Evolutionary conservation across 1,140 invertebrate genomes (phyloP), one percentile per base, ranked within the genome.

Genomic region (Antheraea pernyi): DNA sequence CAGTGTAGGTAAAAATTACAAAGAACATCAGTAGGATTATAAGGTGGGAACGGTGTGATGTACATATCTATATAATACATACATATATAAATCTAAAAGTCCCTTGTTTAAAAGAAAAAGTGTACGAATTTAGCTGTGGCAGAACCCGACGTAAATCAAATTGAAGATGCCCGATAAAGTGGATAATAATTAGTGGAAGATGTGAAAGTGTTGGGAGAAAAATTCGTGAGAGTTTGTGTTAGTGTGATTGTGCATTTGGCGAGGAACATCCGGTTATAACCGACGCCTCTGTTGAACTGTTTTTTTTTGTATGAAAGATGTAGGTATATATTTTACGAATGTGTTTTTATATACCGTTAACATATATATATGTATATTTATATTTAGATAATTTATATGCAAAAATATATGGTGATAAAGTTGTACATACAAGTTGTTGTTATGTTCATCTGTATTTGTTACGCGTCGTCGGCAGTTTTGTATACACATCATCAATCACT

Each of bases 161-260:
- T 91, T 92, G 88, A 90, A 92, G 90, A 91, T 92, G 89, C 82
- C 84, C 90, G 90, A 92, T 92, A 91, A 89, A 92, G 90, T 92
- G 88, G 89, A 88, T 91, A 91, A 91, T 92, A 92, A 92, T 92
- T 92, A 92, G 88, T 89, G 88, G 90, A 87, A 90, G 88, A 85
- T 81, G 90, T 89, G 90, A 92, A 92, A 92, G 90, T 77, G 88
- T 91, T 90, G 89, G 86, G 89, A 92, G 90, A 88, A 91, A 92
- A 92, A 91, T 91, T 91, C 86, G 88, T 92, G 87, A 91, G 88
- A 92, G 88, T 85, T 88, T 84, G 82, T 84, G 84, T 88, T 90
- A 88, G 82, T 91, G 84, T 90, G 88, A 91, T 91, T 91, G 89
- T 91, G 86, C 84, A 91, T 89, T 85, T 90, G 87, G 77, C 79